Base-by-base conservation (phyloP, 2,888 invertebrate genomes). In the Tubiluchus corallicola region DNA sequence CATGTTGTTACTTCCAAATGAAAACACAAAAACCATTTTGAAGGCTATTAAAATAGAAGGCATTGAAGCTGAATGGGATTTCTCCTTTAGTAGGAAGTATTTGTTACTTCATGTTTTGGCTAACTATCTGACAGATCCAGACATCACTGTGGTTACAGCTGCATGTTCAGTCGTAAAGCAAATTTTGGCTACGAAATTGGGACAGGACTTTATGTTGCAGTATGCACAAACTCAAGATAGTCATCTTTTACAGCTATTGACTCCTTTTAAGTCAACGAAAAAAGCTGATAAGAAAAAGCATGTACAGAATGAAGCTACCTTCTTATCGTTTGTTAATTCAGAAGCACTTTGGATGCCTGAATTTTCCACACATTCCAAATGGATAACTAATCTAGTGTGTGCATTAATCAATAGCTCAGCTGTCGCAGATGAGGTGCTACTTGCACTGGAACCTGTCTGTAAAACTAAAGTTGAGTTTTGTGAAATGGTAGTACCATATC, bases 381-480 rank as follows among this genome's bases (percentile, higher is more conserved):
- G 29, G 29, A 29, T 29, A 9, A 29, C 29, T 9, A 29, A 29
- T n/a, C n/a, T 29, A n/a, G 29, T 29, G 9, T 29, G 29, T n/a
- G 9, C 9, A 9, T n/a, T 29, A 9, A 29, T 29, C 29, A 29
- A 29, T 9, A 29, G 29, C 29, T 9, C 29, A 9, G 29, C 29
- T 9, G 29, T 29, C 29, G n/a, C 29, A 9, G 29, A 29, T 29
- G 29, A 29, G n/a, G n/a, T 29, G 29, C n/a, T 29, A n/a, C 29
- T 29, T 29, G 9, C n/a, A n/a, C n/a, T 29, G 29, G 29, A 29
- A n/a, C 29, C 29, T 29, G n/a, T 29, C 29, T 29, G 29, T n/a
- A 29, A 29, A n/a, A n/a, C 29, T 9, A 29, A 29, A n/a, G 29
- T 29, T 29, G 29, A 29, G 29, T 29, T 29, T 29, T 29, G 29